Conservation (phyloP, 2,888 invertebrate genomes). For the Syrphus vitripennis region DNA sequence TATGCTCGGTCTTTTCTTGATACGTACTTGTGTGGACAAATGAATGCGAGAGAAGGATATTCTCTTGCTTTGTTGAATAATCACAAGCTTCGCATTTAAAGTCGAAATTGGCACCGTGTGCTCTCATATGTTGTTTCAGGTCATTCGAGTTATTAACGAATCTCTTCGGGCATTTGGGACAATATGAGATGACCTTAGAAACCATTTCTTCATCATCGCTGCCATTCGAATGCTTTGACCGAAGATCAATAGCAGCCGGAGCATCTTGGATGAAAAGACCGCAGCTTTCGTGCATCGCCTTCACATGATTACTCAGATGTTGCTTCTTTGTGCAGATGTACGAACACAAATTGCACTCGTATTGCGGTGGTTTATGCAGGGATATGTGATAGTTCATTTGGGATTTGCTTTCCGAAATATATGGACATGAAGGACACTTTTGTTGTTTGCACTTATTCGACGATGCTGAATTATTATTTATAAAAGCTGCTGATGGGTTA, state of each 20-base stretch:
- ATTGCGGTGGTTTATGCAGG: constrained; percentile 84
- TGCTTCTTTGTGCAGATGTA: constrained; percentile 92
- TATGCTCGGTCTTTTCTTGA: constrained; percentile 88
- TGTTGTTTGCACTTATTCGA: constrained; percentile 84
- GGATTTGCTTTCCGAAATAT: constrained; percentile 92
- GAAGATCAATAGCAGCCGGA: constrained; percentile 72
- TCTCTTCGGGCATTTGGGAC: constrained; percentile 91
- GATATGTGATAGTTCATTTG: constrained; percentile 94
- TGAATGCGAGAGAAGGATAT: constrained; percentile 86
- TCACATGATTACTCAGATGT: constrained; percentile 91
- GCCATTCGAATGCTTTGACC: constrained; percentile 53
- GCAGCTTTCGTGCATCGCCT: constrained; percentile 82
- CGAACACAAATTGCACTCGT: constrained; percentile 90
- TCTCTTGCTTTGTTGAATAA: constrained; percentile 88
- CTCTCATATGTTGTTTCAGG: constrained; percentile 86
- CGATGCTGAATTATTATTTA: constrained; percentile 30
- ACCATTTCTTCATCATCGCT: constrained; percentile 64
- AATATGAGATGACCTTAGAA: constrained; percentile 85
- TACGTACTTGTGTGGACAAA: constrained; percentile 90
- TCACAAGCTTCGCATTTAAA: constrained; percentile 90
- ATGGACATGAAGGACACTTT: constrained; percentile 91
- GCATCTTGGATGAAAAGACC: constrained; percentile 29
- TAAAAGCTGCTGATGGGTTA: constrained; percentile 27
- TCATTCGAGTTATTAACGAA: constrained; percentile 88
- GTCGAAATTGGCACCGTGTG: constrained; percentile 73